phyloP scores from a whole-genome alignment of 2,113 vertebrate species.

The Condylura cristata region DNA sequence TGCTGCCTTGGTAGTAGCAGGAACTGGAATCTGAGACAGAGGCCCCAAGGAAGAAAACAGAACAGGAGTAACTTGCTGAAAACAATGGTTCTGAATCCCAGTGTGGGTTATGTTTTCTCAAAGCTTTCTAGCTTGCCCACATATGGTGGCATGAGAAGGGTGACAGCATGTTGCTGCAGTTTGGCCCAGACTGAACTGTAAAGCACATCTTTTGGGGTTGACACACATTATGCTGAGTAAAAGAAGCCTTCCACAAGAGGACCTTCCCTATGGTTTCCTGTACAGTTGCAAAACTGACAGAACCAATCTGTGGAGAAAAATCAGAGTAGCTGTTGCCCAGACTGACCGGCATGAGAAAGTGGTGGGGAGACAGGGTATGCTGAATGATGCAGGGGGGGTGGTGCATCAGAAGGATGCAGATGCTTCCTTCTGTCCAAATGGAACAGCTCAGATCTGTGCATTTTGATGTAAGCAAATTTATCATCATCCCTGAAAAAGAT shows the following conservation, averaged over 20 bases:
- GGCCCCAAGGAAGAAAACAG: not conserved
- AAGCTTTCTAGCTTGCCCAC: not conserved
- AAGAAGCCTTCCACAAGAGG: not conserved
- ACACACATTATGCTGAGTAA: not conserved
- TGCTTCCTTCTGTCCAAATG: not conserved
- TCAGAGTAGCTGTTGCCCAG: not conserved
- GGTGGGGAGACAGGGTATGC: not conserved
- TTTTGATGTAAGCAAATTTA: conserved; percentile 6
- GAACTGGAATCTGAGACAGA: not conserved
- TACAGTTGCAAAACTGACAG: not conserved
- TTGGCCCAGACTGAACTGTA: not conserved
- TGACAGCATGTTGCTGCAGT: not conserved
- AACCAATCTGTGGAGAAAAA: conserved; percentile 15
- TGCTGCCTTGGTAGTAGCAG: not conserved
- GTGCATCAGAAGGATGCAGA: not conserved
- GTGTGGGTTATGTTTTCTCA: not conserved
- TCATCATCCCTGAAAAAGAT: not conserved
- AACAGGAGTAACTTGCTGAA: not conserved
- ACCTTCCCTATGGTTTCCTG: not conserved
- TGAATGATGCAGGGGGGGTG: not conserved
- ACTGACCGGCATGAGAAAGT: no score
- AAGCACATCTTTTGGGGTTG: not conserved
- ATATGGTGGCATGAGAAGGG: not conserved
- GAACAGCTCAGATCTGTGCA: not conserved
- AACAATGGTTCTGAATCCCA: not conserved